A percentile compares a stretch with the other conserved stretches of the same genome.
Conservation (phyloP, 2,113 vertebrate genomes). For the Notothenia rossii region DNA sequence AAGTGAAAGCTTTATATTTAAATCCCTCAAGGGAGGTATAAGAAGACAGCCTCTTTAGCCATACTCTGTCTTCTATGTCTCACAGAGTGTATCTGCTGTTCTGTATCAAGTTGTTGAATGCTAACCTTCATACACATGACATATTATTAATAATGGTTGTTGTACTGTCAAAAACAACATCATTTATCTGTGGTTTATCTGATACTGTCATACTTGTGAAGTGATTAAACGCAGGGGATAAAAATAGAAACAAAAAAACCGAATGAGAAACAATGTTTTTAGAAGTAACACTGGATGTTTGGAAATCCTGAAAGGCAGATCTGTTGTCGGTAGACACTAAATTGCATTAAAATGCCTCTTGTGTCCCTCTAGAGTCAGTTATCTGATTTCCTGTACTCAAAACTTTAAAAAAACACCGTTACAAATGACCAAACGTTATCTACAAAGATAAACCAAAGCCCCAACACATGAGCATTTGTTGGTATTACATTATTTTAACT, state of each 20-base stretch:
- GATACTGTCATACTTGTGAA: not conserved
- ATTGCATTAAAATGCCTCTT: constrained; percentile 10
- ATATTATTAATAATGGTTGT: not conserved
- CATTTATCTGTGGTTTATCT: not conserved
- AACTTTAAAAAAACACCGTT: not conserved
- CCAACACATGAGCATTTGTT: not conserved
- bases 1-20: constrained; percentile 49
- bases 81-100: constrained; percentile 10
- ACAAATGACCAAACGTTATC: not conserved
- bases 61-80: not conserved
- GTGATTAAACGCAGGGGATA: not conserved
- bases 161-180: not conserved
- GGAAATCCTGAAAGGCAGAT: not conserved
- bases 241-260: not conserved
- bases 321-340: not conserved
- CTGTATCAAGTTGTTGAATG: constrained; percentile 22
- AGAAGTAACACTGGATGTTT: not conserved
- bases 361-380: constrained; percentile 31
- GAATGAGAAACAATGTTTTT: not conserved
- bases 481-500: not conserved
- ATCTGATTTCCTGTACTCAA: not conserved
- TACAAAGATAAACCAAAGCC: not conserved
- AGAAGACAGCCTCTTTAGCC: not conserved
- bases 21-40: not conserved
- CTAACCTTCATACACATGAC: not conserved